Conservation (phyloP, 92 coral and sea anemone genomes). For the Virgularia gustaviana region DNA sequence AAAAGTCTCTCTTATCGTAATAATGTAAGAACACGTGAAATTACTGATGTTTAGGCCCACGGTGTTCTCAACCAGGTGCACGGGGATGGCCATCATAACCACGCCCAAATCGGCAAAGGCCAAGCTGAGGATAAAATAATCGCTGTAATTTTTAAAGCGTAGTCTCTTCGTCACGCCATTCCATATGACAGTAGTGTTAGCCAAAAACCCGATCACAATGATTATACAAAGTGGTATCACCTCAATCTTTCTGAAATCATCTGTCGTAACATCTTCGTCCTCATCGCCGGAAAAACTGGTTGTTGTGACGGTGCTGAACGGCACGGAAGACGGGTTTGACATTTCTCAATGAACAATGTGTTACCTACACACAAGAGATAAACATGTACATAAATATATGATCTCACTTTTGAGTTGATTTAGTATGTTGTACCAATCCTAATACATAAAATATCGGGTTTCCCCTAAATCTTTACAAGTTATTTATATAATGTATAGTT, state of each 20-base stretch:
- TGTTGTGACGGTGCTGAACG: background rate
- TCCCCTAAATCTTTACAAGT: too few relatives aligned
- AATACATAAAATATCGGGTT: too few relatives aligned
- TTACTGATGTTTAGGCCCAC: constrained; percentile 14
- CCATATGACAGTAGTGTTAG: background rate
- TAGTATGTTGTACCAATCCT: too few relatives aligned
- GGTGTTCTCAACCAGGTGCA: constrained; percentile 12
- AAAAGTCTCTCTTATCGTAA: constrained; percentile 25
- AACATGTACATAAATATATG: too few relatives aligned
- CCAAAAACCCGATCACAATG: constrained; percentile 19
- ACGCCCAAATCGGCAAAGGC: constrained; percentile 33
- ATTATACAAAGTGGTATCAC: background rate
- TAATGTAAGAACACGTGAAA: constrained; percentile 22
- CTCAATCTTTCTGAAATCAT: background rate
- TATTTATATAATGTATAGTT: too few relatives aligned
- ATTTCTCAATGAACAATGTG: too few relatives aligned
- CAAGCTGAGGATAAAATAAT: constrained; percentile 17
- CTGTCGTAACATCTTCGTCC: background rate
- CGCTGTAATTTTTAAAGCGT: background rate
- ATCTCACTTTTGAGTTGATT: too few relatives aligned
- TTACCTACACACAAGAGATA: too few relatives aligned
- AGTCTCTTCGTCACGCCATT: constrained; percentile 4
- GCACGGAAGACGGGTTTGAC: too few relatives aligned
- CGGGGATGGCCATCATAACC: constrained; percentile 12
- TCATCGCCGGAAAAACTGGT: too few relatives aligned